These are phyloP conservation scores for Salvelinus alpinus DNA, from an alignment of 2,113 vertebrate genomes.

Conservation along the genomic window DNA sequence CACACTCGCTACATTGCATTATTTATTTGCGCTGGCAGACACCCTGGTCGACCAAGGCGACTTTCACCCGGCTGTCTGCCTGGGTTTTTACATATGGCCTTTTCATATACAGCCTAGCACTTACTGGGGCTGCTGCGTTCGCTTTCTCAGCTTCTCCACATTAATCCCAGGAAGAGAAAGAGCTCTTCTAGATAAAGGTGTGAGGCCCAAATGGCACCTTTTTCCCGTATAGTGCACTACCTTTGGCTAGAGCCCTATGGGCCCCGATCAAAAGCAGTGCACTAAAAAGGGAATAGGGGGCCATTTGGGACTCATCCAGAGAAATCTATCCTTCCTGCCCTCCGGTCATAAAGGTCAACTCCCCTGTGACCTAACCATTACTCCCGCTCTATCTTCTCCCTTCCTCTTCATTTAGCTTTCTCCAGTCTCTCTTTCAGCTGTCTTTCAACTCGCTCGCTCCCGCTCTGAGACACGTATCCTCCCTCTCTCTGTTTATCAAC, in stretches of 20 bases:
- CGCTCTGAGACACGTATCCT: slow-evolving; percentile 7
- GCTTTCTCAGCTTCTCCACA: not conserved
- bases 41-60: slow-evolving; percentile 34
- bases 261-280: no score
- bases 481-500: not conserved
- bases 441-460: not conserved
- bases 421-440: slow-evolving; percentile 1
- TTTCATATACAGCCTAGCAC: slow-evolving; percentile 27
- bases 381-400: not conserved
- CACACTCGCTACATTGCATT: slow-evolving; percentile 42
- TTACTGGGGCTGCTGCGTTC: no score
- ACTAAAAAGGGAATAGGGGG: no score
- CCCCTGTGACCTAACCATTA: no score
- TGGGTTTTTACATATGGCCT: slow-evolving; percentile 43
- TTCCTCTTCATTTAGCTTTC: not conserved
- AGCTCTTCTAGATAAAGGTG: no score
- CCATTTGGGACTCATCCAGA: no score
- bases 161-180: not conserved
- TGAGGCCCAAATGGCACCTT: no score
- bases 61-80: slow-evolving; percentile 18
- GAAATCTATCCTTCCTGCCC: not conserved
- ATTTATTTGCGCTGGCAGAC: slow-evolving; percentile 53
- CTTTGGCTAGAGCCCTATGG: no score
- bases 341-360: no score
- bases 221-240: no score